Percentiles rank a stretch among this genome's conserved stretches.
Conservation (phyloP, 2,797 vertebrate species). For the Myotis vivesi region DNA sequence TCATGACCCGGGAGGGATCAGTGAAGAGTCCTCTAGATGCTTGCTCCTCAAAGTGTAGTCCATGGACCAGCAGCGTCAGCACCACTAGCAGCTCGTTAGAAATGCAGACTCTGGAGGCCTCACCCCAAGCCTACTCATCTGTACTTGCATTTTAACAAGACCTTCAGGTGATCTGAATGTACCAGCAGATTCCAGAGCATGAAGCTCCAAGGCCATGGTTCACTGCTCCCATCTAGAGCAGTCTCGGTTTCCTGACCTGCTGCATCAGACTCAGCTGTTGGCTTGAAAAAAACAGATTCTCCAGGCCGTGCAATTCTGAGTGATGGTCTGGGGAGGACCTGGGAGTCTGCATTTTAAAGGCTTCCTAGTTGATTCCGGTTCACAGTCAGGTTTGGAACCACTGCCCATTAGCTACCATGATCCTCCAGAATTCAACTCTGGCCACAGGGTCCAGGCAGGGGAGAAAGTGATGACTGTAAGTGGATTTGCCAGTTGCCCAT, state of each 20-base stretch:
- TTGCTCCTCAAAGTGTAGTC: background rate
- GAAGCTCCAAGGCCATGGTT: background rate
- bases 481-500: background rate
- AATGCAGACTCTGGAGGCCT: background rate
- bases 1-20: rapidly evolving
- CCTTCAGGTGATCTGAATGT: background rate
- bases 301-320: background rate
- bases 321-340: too few relatives aligned
- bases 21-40: background rate
- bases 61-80: rapidly evolving
- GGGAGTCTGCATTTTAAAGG: background rate
- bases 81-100: background rate
- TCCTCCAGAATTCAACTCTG: background rate
- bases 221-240: background rate
- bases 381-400: background rate
- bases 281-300: background rate
- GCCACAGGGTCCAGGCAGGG: background rate
- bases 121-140: too few relatives aligned
- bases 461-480: background rate
- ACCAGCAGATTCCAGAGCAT: background rate
- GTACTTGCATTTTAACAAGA: background rate
- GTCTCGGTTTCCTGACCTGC: background rate
- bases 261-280: background rate
- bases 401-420: background rate
- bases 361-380: background rate